A percentile compares a stretch with the other conserved stretches of the same genome.
Evolutionary conservation across 2,113 vertebrate genomes (phyloP).

Genomic region (Cyrtonyx montezumae): DNA sequence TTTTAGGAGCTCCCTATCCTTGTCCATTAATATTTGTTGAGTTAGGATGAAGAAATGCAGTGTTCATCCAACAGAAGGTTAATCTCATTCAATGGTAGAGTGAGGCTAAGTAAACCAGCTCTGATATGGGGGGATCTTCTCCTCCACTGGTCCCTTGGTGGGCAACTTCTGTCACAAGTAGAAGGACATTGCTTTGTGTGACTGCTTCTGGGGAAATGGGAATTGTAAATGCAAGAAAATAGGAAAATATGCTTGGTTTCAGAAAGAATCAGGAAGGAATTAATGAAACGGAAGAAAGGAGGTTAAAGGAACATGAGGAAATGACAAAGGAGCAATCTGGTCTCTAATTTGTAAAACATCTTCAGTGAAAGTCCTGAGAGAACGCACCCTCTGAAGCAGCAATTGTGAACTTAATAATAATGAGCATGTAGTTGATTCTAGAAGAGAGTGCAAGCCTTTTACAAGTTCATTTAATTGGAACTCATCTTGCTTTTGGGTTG

Average conservation of each 20-base stretch:
- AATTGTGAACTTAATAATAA: conserved; percentile 4
- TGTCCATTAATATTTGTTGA: not conserved
- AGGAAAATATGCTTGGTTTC: not conserved
- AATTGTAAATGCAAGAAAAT: not conserved
- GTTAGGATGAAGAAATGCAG: not conserved
- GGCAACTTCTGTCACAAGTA: not conserved
- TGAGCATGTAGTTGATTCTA: not conserved
- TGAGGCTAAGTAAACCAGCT: fast-evolving
- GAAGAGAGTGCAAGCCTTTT: not conserved
- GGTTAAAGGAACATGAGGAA: conserved; percentile 18
- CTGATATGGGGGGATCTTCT: not conserved
- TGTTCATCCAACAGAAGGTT: not conserved
- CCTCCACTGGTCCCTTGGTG: not conserved
- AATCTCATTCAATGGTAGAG: not conserved
- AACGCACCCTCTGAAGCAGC: not conserved
- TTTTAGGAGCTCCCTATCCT: not conserved
- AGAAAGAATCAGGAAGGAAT: not conserved
- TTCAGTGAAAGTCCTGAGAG: conserved; percentile 21
- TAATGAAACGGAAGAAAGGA: not conserved
- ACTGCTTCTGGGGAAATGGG: not conserved
- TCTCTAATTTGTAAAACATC: conserved; percentile 27
- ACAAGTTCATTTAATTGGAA: conserved; percentile 25
- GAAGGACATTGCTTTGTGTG: not conserved
- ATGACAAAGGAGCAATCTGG: not conserved
- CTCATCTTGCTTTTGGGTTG: not conserved